Evolutionary conservation across 1,140 invertebrate species (phyloP).

Genomic region (Thrips palmi): DNA sequence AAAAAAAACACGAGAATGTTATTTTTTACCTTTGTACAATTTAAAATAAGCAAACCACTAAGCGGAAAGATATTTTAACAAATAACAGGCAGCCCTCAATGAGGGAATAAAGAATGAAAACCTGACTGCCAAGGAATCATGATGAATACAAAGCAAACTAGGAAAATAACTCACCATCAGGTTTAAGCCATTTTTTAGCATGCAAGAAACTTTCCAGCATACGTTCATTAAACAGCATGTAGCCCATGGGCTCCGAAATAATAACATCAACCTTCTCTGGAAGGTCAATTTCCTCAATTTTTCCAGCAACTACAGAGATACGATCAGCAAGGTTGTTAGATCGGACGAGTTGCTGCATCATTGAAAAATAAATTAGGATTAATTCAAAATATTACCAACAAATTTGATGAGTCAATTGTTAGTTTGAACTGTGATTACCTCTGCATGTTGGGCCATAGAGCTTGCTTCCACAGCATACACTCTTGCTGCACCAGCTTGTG

Average conservation of each 20-base stretch:
- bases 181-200: slow-evolving; percentile 94
- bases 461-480: slow-evolving; percentile 98
- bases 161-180: slow-evolving; percentile 38
- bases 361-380: not conserved
- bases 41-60: slow-evolving; percentile 1
- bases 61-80: slow-evolving; percentile 1
- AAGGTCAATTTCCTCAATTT: slow-evolving; percentile 95
- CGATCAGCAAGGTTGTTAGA: slow-evolving; percentile 74
- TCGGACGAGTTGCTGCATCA: slow-evolving; percentile 53
- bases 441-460: slow-evolving; percentile 93
- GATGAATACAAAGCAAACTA: slow-evolving; percentile 3
- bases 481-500: slow-evolving; percentile 89
- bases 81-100: not conserved
- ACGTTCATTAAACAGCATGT: slow-evolving; percentile 98
- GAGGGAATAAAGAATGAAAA: slow-evolving; percentile 3
- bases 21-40: not conserved
- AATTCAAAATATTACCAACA: not conserved
- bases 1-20: not conserved
- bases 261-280: slow-evolving; percentile 93
- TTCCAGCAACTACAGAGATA: slow-evolving; percentile 87
- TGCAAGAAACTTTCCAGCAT: slow-evolving; percentile 99
- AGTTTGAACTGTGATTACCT: slow-evolving; percentile 30
- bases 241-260: slow-evolving; percentile 99
- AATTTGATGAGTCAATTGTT: slow-evolving; percentile 1
- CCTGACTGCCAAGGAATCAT: no score